Base-by-base conservation (phyloP, 2,797 vertebrate genomes). In the Bufotes viridis region DNA sequence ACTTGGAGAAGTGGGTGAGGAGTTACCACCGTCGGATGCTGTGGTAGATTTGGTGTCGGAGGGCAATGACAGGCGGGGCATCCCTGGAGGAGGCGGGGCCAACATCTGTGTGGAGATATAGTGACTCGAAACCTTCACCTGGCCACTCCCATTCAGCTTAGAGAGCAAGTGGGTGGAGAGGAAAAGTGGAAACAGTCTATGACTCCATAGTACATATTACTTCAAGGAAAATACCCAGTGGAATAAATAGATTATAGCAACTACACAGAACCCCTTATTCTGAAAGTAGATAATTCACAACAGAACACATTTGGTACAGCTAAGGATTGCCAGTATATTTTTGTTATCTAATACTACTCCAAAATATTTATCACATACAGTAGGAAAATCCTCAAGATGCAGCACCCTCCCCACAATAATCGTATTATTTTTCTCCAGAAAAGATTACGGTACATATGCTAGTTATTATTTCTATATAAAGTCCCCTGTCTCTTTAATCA, bases 101-200 rank as follows among this genome's bases (percentile, higher is more conserved):
- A 97, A 94, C 97, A 97, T 97, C 95, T 98, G 97, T 90, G 97
- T 96, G 90, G 97, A 95, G 94, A 98, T 96, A 95, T 97, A 98
- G 95, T 97, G 97, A 94, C 96, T 96, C 93, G 97, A 94, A 91
- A 97, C 96, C 95, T 97, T 98, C 91, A 98, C 95, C 94, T 97
- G 97, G 92, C 96, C 96, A 93, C 97, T 97, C 96, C 97, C 97
- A 93, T 97, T 98, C 93, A 98, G 94, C 97, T 98, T 95, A 92
- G 92, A 93, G 92, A 87, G 91, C 92, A 93, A 94, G 91, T 93
- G 91, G 93, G 58, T 67, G 93, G 76, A 84, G 75, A 88, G 63
- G 79, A 87, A 58, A 88, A 34, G 81, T 70, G 63, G 53, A 79
- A 84, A 88, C 61, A 83, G 18, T 78, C 13, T 63, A 78, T 76